These are phyloP conservation scores for Argyrosomus regius DNA, from an alignment of 2,797 vertebrate species.

Conservation along the genomic window DNA sequence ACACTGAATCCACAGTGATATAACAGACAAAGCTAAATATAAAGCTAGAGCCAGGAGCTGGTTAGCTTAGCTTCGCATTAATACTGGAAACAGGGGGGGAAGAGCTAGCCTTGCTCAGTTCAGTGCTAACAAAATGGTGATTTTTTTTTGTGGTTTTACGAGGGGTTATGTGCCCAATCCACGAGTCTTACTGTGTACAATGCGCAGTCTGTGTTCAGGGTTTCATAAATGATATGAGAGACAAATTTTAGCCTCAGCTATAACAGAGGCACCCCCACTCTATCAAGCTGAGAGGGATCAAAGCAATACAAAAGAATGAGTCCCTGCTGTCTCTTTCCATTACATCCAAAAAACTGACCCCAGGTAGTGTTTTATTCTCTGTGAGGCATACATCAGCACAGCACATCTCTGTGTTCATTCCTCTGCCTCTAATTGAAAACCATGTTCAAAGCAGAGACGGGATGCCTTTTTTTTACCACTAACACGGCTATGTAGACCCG, in stretches of 20 bases:
- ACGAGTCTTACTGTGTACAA: background rate
- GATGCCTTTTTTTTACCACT: conserved; percentile 17
- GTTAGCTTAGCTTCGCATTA: background rate
- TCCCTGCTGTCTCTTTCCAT: conserved; percentile 48
- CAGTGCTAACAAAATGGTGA: background rate
- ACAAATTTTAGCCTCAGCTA: conserved; percentile 18
- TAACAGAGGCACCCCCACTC: conserved; percentile 4
- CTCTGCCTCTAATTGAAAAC: conserved; percentile 69
- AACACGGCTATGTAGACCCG: conserved; percentile 34
- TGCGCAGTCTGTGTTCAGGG: background rate
- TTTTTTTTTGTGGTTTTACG: background rate
- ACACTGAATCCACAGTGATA: background rate
- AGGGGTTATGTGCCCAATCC: too few relatives aligned
- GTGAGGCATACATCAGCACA: conserved; percentile 33
- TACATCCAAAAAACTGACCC: conserved; percentile 39
- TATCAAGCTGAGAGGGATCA: conserved; percentile 43
- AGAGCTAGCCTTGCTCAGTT: background rate
- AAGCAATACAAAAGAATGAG: conserved; percentile 44
- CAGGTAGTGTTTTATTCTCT: conserved; percentile 37
- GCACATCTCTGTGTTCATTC: conserved; percentile 47
- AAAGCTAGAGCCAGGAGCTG: background rate
- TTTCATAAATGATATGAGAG: conserved; percentile 1
- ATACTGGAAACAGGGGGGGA: background rate
- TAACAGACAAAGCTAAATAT: background rate
- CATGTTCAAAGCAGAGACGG: conserved; percentile 57